Evolutionary conservation across 1,140 invertebrate species (phyloP), one percentile per base, ranked within the genome.

Genomic region (Heliconius nattereri): DNA sequence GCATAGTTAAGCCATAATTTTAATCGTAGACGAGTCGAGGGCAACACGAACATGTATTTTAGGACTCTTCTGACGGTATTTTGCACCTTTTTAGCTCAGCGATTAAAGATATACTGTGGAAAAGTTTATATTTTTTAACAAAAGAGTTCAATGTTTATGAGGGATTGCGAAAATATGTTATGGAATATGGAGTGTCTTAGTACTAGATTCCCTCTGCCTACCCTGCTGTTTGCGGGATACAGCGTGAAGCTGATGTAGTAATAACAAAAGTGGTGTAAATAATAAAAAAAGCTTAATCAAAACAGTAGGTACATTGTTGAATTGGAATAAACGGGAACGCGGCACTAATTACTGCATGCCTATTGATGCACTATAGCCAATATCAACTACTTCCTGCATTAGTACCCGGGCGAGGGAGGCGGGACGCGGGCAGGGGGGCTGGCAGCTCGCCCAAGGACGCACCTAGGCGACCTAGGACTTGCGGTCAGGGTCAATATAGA

Each of bases 401-500:
- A n/a, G 35, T 37, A 37, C 85, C 79, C 73, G 82, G 76, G 75
- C 78, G 81, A 82, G 78, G 73, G 81, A 26, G 73, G 75, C 71
- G 78, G 76, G 75, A 7, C 1, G 37, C 20, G 37, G 60, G 76
- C 26, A 71, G 76, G 71, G 76, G 70, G 35, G 79, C 85, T 93
- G 92, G 92, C 92, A 89, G 49, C 29, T 19, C 82, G 90, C 92
- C 92, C 91, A 93, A 91, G 92, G 91, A 89, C 91, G 78, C 80
- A 60, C 80, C 89, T 91, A 92, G 88, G 84, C 82, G 86, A 85
- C 91, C 91, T 92, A 92, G 90, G 88, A 89, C 84, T 75, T 75
- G 37, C 87, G 91, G 89, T 90, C 91, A 92, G 81, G 92, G 92
- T 86, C 86, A 79, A 78, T 73, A 73, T 71, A 20, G 20, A 40